Evolutionary conservation across 1,140 invertebrate species (phyloP).

Genomic region (Mesaphorura yosii): DNA sequence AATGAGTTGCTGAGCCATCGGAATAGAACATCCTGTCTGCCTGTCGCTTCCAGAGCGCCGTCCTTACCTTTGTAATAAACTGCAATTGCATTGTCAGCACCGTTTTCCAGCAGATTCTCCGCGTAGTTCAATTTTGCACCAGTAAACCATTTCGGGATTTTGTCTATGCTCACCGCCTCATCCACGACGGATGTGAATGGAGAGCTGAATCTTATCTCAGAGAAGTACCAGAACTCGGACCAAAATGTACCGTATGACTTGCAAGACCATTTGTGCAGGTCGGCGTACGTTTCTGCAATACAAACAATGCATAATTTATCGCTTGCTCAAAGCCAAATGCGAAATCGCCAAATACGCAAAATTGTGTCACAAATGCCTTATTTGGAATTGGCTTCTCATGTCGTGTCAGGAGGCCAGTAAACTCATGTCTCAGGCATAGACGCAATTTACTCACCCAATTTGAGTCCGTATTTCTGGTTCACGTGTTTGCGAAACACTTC

Average conservation of each 20-base stretch:
- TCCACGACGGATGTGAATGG: slow-evolving; percentile 23
- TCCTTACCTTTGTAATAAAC: slow-evolving; percentile 29
- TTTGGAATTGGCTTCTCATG: neutral
- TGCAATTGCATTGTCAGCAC: slow-evolving; percentile 25
- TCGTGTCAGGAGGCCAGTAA: neutral
- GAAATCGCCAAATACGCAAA: too few species aligned
- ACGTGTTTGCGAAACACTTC: slow-evolving; percentile 22
- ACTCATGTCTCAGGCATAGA: neutral
- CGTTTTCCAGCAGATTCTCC: slow-evolving; percentile 29
- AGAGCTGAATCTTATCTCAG: slow-evolving; percentile 19
- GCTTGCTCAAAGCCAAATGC: too few species aligned
- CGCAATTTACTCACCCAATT: slow-evolving; percentile 17
- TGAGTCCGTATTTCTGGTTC: slow-evolving; percentile 20
- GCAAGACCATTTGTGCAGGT: slow-evolving; percentile 29
- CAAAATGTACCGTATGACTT: slow-evolving; percentile 19
- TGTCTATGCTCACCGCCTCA: slow-evolving; percentile 22
- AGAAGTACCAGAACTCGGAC: slow-evolving; percentile 25
- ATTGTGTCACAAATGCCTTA: neutral
- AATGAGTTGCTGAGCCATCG: neutral
- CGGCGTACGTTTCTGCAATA: slow-evolving; percentile 17
- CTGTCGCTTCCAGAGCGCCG: too few species aligned
- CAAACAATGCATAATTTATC: neutral
- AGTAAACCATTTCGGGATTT: slow-evolving; percentile 30
- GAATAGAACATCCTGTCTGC: neutral
- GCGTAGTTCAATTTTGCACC: slow-evolving; percentile 31